Base-by-base conservation (phyloP, 2,113 vertebrate genomes). In the Marmota flaviventris region DNA sequence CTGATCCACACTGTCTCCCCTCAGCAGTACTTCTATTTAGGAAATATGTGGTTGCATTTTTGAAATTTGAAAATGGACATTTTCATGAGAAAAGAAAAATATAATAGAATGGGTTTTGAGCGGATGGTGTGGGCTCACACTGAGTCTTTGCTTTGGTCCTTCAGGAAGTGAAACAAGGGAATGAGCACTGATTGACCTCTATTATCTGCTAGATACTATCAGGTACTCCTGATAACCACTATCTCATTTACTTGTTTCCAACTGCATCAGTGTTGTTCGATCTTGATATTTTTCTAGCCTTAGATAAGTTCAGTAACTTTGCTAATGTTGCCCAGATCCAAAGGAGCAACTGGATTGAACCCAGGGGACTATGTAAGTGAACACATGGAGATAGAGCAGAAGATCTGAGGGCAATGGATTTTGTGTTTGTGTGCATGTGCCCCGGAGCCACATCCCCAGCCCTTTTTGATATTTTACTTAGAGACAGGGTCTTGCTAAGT, bases 121-220 rank as follows among this genome's bases (percentile, higher is more conserved):
- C 58, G 9, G n/a, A 27, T 5, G 27, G 13, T 22, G 7, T 63
- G 20, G 3, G 24, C 0, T 84, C 5, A 7, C 51, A 25, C 75
- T 39, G 29, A n/a, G 37, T 72, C 5, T 73, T 81, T 92, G 5
- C 34, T 87, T 61, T 87, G 34, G 4, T 14, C 3, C 45, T 82
- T 67, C 92, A 72, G 90, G 51, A 79, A 87, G 39, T 37, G 65
- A 95, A 82, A 58, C 92, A 65, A 78, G 5, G 48, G 13, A 96
- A 83, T 45, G 7, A 27, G n/a, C 32, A 82, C 13, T 48, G 84
- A 45, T 10, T 27, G n/a, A 37, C 11, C 29, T 6, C 51, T 48
- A 10, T 11, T 17, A 67, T 34, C 8, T 72, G 24, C 42, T 56
- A 32, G 32, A 56, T n/a, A 39, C 24, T 69, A 48, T 42, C n/a